Conservation (phyloP, 1,140 invertebrate genomes). For the Aphaenogaster ashmeadi region DNA sequence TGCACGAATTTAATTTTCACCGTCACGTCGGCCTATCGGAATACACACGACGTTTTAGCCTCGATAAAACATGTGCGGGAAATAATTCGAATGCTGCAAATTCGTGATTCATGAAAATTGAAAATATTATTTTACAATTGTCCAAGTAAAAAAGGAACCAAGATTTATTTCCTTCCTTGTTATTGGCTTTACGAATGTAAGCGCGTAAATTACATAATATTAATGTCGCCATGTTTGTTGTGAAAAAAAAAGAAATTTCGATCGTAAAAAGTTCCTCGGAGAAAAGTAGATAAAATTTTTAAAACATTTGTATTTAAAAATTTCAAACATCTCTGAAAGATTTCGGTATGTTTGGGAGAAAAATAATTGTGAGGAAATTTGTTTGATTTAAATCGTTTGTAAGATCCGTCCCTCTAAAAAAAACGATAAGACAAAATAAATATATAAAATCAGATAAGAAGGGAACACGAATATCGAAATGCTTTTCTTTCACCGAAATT, state of each 20-base stretch:
- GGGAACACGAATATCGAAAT: neutral
- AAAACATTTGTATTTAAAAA: neutral
- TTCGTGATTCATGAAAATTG: conserved; percentile 17
- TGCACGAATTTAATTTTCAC: neutral
- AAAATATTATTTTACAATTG: conserved; percentile 30
- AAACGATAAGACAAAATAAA: neutral
- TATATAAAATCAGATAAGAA: conserved; percentile 15
- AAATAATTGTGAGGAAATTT: neutral
- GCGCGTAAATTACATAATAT: conserved; percentile 1
- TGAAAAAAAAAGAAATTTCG: conserved; percentile 1
- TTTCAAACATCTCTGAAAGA: conserved; percentile 13
- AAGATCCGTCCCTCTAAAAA: conserved; percentile 14
- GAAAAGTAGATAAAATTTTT: conserved; percentile 11
- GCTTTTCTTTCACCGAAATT: conserved; percentile 28
- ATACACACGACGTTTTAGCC: neutral
- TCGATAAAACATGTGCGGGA: neutral
- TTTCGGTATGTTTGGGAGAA: neutral
- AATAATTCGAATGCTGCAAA: neutral
- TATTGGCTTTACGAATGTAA: conserved; percentile 5
- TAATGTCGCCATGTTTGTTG: neutral
- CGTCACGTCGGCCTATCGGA: neutral
- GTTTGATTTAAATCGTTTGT: neutral
- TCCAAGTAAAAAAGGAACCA: neutral
- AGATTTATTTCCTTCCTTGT: neutral
- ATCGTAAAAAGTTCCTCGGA: neutral